Evolutionary conservation across 2,888 invertebrate genomes (phyloP), one percentile per base, ranked within the genome.

Genomic region (Leucoptera coffeella): DNA sequence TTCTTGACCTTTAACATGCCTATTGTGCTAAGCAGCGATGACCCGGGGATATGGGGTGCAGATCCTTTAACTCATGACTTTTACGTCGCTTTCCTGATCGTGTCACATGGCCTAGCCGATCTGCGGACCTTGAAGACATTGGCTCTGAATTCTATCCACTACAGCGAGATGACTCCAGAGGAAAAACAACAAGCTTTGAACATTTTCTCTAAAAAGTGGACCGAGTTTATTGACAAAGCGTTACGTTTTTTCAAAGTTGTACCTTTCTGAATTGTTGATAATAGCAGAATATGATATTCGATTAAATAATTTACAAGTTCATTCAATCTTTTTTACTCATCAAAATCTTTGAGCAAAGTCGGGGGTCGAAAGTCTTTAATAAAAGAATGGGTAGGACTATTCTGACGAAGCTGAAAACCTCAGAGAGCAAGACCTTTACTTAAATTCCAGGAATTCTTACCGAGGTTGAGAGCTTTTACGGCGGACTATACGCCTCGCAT

Each of bases 11-110:
- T 77, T 15, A 77, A 77, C 25, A 75, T 78, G 43, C 85, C 88
- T 0, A 69, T 88, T 1, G 82, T 89, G 1, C 55, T 89, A 27
- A 82, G 85, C 0, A 82, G 82, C 39, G 89, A 89, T 40, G 87
- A 88, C 47, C 87, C 87, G 0, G 80, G 83, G 0, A 73, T 80
- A 6, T 89, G 87, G 86, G 79, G 76, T 1, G 77, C 82, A 0
- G 67, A 73, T n/a, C 85, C 80, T 0, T 42, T 89, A 5, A 82
- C 83, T 11, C 82, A 86, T 38, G 89, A 90, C 43, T 85, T 82
- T 42, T 90, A 87, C 43, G 72, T 83, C 22, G 77, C 82, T 0
- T 88, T 87, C 39, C 65, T 87, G 54, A 85, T 80, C 1, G 75
- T 87, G 26, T 82, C 85, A 15, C 82, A 83, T 13, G 67, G 69